phyloP scores from a whole-genome alignment of 2,113 vertebrate species.

The Psettodes erumei region DNA sequence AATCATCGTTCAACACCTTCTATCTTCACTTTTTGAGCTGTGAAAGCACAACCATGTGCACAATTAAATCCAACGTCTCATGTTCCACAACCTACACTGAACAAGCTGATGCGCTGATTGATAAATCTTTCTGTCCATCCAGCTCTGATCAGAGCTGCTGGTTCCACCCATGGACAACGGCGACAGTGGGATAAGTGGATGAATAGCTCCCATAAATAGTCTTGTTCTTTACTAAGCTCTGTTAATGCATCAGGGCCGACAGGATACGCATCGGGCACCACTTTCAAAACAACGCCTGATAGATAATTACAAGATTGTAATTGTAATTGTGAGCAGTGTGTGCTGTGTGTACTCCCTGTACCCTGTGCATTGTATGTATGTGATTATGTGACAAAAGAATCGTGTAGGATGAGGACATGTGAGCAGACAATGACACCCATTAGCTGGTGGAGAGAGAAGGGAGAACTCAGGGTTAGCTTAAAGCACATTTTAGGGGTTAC shows the following conservation, averaged over 20 bases:
- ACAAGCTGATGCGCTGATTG: conserved; percentile 17
- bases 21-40: neutral
- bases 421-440: conserved; percentile 54
- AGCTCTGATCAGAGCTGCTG: neutral
- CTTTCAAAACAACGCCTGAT: conserved; percentile 63
- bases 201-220: conserved; percentile 74
- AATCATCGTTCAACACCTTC: neutral
- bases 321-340: conserved; percentile 66
- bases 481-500: conserved; percentile 61
- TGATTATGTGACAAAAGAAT: conserved; percentile 62
- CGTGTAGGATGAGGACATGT: conserved; percentile 55
- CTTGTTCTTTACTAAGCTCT: conserved; percentile 71
- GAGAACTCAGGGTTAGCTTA: conserved; percentile 54
- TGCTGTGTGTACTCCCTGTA: conserved; percentile 47
- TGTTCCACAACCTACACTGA: neutral
- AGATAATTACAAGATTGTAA: conserved; percentile 74
- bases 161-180: conserved; percentile 27
- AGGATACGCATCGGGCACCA: conserved; percentile 33
- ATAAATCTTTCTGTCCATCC: conserved; percentile 43
- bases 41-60: neutral
- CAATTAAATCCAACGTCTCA: neutral
- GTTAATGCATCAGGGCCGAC: conserved; percentile 60
- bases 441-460: conserved; percentile 41
- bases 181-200: conserved; percentile 67
- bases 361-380: conserved; percentile 23